A percentile compares a stretch with the other conserved stretches of the same genome.
These are phyloP conservation scores for Beroe ovata DNA, from an alignment of 37 sponge, comb jelly and placozoan genomes.

Conservation along the genomic window DNA sequence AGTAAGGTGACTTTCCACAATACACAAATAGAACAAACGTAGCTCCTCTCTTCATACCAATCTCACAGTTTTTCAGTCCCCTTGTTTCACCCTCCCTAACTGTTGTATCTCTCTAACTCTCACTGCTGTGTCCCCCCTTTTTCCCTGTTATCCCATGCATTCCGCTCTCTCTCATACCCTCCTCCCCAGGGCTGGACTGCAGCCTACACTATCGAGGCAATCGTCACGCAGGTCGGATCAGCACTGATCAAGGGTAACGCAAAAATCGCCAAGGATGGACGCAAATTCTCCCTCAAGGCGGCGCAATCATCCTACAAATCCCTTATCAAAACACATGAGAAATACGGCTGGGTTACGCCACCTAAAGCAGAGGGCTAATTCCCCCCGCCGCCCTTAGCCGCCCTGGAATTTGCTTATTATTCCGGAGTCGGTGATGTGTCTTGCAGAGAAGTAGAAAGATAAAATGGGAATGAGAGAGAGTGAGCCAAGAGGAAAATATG, in stretches of 20 bases:
- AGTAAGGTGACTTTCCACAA: too few species aligned
- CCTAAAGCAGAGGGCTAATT: conserved; percentile 62
- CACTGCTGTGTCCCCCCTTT: too few species aligned
- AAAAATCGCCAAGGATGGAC: conserved; percentile 63
- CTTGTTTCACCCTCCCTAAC: too few species aligned
- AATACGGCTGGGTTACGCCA: conserved; percentile 63
- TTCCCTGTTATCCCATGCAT: too few species aligned
- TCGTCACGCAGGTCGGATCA: conserved; percentile 60
- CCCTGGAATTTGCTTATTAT: background rate
- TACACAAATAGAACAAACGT: too few species aligned
- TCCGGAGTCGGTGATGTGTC: too few species aligned
- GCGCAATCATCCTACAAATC: conserved; percentile 60
- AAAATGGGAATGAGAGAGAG: background rate
- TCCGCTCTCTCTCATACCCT: too few species aligned
- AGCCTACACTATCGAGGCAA: conserved; percentile 64
- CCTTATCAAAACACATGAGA: conserved; percentile 60
- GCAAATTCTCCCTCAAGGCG: conserved; percentile 62
- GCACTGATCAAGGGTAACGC: conserved; percentile 64
- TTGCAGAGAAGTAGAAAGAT: background rate
- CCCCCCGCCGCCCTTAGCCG: background rate
- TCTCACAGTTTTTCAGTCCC: too few species aligned
- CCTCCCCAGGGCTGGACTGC: conserved; percentile 61
- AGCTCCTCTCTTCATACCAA: too few species aligned
- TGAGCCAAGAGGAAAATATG: too few species aligned
- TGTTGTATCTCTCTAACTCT: too few species aligned